phyloP scores from a whole-genome alignment of 2,888 invertebrate species.

The Drosophila leonis region DNA sequence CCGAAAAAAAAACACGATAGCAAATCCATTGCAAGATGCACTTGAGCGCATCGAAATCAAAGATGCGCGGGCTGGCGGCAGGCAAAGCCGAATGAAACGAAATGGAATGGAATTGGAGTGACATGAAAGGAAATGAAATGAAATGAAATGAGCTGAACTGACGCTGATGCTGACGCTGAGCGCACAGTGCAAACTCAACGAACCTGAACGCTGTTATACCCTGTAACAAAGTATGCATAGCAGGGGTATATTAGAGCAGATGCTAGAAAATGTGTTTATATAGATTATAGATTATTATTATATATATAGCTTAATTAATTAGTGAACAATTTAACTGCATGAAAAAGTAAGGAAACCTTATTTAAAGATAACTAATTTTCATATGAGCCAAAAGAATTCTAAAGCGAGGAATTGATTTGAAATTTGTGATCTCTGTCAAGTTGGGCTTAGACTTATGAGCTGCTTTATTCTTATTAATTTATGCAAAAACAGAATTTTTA shows the following conservation, averaged over 20 bases:
- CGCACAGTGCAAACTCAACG: conserved; percentile 5
- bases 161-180: background rate
- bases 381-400: background rate
- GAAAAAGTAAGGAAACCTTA: too few relatives aligned
- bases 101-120: conserved; percentile 19
- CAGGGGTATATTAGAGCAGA: background rate
- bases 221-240: background rate
- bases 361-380: background rate
- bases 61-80: background rate
- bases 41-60: conserved; percentile 41
- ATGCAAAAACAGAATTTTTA: too few relatives aligned
- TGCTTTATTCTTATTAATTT: too few relatives aligned
- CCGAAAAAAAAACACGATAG: conserved; percentile 17
- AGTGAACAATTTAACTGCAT: too few relatives aligned
- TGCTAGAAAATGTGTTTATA: background rate
- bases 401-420: background rate
- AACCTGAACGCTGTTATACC: conserved; percentile 27
- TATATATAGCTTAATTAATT: too few relatives aligned
- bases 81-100: conserved; percentile 7
- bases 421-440: too few relatives aligned
- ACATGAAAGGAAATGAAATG: background rate
- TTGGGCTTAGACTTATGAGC: too few relatives aligned
- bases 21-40: conserved; percentile 37
- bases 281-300: background rate
- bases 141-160: conserved; percentile 4